These are phyloP conservation scores for Peromyscus aztecus DNA, from an alignment of 2,797 vertebrate genomes.

Conservation along the genomic window DNA sequence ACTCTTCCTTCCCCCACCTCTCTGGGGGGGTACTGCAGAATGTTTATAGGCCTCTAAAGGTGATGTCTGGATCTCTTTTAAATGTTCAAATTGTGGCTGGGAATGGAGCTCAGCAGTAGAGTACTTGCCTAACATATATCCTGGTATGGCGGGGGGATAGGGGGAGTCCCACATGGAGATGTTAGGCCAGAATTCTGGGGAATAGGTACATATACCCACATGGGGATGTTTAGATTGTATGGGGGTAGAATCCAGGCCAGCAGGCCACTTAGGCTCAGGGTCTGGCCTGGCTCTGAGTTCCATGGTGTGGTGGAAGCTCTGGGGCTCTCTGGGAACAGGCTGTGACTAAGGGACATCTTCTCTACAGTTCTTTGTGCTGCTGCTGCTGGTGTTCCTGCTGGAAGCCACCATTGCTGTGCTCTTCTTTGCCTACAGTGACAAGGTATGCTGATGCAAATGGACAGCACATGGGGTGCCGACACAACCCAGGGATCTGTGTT, in stretches of 20 bases:
- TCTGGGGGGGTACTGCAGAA: background rate
- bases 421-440: conserved; percentile 96
- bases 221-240: background rate
- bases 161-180: background rate
- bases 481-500: background rate
- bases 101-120: background rate
- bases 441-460: conserved; percentile 89
- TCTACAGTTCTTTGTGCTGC: conserved; percentile 96
- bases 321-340: background rate
- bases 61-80: background rate
- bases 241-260: background rate
- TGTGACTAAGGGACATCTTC: background rate
- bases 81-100: background rate
- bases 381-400: conserved; percentile 97
- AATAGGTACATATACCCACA: background rate
- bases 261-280: background rate
- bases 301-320: background rate
- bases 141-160: too few species aligned
- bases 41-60: background rate
- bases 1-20: fast-evolving
- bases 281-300: background rate
- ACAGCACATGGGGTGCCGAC: background rate
- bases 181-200: background rate
- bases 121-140: background rate
- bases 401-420: conserved; percentile 95